Percentiles rank a stretch among this genome's conserved stretches.
Conservation (phyloP, 2,113 vertebrate genomes). For the Riparia riparia region DNA sequence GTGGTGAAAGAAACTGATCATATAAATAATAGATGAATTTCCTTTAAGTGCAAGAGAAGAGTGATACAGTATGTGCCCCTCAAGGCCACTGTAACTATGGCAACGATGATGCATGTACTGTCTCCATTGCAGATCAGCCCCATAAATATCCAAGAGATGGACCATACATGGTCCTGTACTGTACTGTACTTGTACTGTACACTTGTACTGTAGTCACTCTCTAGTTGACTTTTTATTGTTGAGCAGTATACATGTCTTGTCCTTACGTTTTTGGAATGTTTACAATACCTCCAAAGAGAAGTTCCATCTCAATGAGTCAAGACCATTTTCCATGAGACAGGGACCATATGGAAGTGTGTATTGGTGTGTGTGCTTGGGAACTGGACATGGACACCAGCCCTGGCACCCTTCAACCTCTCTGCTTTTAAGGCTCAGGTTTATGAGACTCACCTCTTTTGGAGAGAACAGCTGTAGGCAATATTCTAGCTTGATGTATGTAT, state of each 20-base stretch:
- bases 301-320: not conserved
- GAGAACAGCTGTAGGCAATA: not conserved
- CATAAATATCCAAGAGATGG: not conserved
- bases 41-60: constrained; percentile 50
- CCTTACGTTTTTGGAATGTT: not conserved
- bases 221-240: not conserved
- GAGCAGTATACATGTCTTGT: not conserved
- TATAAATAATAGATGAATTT: constrained; percentile 69
- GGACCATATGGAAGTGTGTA: not conserved
- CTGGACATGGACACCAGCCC: fast-evolving
- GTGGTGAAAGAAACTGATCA: not conserved
- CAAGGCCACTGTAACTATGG: constrained; percentile 67
- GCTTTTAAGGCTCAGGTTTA: not conserved
- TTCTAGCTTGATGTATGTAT: not conserved
- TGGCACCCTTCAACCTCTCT: not conserved
- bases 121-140: not conserved
- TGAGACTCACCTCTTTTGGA: not conserved
- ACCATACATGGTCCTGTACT: not conserved
- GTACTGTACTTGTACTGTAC: too few relatives aligned
- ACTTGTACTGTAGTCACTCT: not conserved
- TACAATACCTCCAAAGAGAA: not conserved
- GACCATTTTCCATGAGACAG: not conserved
- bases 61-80: constrained; percentile 15
- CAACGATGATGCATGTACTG: constrained; percentile 34
- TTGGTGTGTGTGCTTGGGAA: fast-evolving